Percentiles rank a stretch among this genome's conserved stretches.
Conservation (phyloP, 2,888 invertebrate genomes). For the Amitus sp. region DNA sequence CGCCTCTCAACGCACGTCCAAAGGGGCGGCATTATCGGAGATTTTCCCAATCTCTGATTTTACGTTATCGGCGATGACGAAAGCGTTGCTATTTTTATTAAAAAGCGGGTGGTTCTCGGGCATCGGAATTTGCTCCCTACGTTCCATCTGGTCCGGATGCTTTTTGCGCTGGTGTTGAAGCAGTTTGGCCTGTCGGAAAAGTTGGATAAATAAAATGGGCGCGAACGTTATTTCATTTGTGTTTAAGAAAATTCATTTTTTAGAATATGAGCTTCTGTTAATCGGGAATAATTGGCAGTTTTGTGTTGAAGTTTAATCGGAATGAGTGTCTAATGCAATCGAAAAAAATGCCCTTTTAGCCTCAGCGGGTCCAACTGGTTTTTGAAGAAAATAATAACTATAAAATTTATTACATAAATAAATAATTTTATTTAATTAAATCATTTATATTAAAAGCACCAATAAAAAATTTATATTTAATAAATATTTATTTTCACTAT, state of each 20-base stretch:
- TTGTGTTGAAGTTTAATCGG: no score
- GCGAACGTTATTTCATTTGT: no score
- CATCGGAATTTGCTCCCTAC: slow-evolving; percentile 61
- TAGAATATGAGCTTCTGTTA: background rate
- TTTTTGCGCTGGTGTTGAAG: slow-evolving; percentile 76
- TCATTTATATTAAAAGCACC: no score
- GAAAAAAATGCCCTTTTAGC: no score
- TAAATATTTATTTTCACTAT: no score
- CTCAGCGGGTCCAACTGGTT: no score
- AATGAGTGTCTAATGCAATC: no score
- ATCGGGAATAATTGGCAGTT: no score
- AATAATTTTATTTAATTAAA: no score
- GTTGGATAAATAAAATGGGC: background rate
- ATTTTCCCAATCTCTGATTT: slow-evolving; percentile 51
- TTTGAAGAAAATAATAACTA: no score
- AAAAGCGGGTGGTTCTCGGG: slow-evolving; percentile 58
- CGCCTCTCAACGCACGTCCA: slow-evolving; percentile 61
- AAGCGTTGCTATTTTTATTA: slow-evolving; percentile 55
- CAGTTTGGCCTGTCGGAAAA: slow-evolving; percentile 68
- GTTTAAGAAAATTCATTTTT: background rate
- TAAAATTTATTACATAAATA: no score
- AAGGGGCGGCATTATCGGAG: slow-evolving; percentile 60
- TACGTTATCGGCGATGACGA: slow-evolving; percentile 51
- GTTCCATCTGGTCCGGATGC: slow-evolving; percentile 68
- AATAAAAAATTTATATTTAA: no score